phyloP scores from a whole-genome alignment of 1,140 invertebrate genomes.

The Bicyclus anynana region DNA sequence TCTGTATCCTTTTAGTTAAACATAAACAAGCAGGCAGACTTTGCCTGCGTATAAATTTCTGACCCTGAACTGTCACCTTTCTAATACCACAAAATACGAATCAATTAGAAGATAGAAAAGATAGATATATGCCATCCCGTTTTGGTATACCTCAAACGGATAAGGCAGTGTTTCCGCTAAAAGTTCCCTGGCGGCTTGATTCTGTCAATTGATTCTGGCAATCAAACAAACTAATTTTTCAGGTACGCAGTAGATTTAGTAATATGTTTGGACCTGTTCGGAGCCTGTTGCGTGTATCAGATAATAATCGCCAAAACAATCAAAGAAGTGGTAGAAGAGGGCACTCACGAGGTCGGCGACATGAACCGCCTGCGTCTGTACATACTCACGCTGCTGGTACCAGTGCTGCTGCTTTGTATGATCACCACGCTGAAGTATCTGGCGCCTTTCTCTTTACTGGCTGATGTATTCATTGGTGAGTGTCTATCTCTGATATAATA shows the following conservation, averaged over 20 bases:
- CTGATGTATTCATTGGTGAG: conserved; percentile 58
- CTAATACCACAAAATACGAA: too few species aligned
- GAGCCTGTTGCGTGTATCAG: conserved; percentile 56
- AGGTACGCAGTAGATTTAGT: conserved; percentile 48
- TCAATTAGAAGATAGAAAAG: too few species aligned
- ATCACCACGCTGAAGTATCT: conserved; percentile 58
- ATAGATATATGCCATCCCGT: too few species aligned
- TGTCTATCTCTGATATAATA: too few species aligned
- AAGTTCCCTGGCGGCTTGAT: too few species aligned
- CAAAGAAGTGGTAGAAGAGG: conserved; percentile 46
- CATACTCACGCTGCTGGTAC: conserved; percentile 42
- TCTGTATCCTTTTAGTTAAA: too few species aligned
- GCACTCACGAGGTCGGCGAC: conserved; percentile 22
- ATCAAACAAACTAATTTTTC: background rate
- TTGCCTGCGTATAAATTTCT: too few species aligned
- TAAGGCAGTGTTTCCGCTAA: too few species aligned
- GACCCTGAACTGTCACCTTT: too few species aligned
- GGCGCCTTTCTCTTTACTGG: conserved; percentile 50
- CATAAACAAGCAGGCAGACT: too few species aligned
- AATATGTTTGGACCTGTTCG: conserved; percentile 55
- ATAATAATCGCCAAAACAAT: conserved; percentile 57
- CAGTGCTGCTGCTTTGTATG: conserved; percentile 54
- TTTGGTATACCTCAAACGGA: too few species aligned
- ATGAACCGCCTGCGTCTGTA: conserved; percentile 42
- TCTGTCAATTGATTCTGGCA: too few species aligned